A percentile compares a stretch with the other conserved stretches of the same genome.
Conservation (phyloP, 1,140 invertebrate species). For the Bradysia coprophila region DNA sequence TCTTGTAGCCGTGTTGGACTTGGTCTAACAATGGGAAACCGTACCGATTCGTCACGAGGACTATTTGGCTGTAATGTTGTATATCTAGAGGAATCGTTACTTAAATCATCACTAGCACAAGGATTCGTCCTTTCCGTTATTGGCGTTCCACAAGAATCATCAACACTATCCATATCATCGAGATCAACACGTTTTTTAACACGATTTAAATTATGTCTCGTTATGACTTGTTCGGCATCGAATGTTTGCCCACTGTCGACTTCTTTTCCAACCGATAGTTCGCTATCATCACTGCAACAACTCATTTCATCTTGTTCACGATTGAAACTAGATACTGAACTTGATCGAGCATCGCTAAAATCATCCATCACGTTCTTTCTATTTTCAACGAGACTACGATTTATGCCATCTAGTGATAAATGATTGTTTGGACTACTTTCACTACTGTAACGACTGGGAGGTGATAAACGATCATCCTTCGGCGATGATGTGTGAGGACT, state of each 20-base stretch:
- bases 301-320: constrained; percentile 11
- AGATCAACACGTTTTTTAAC: constrained; percentile 34
- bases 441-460: constrained; percentile 4
- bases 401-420: neutral
- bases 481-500: neutral
- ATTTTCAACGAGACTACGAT: neutral
- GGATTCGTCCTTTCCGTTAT: neutral
- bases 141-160: neutral
- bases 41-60: constrained; percentile 2
- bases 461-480: constrained; percentile 2
- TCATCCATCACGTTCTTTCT: neutral
- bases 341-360: neutral
- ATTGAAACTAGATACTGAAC: neutral
- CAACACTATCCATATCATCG: constrained; percentile 31
- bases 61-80: neutral
- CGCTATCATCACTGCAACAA: constrained; percentile 44
- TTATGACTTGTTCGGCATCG: neutral
- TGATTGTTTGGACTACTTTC: neutral
- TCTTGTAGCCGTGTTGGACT: constrained; percentile 16
- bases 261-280: constrained; percentile 45
- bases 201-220: constrained; percentile 7
- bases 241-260: constrained; percentile 14
- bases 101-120: constrained; percentile 1
- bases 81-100: constrained; percentile 3
- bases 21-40: constrained; percentile 3